Evolutionary conservation across 2,113 vertebrate species (phyloP).

Genomic region (Ondatra zibethicus): DNA sequence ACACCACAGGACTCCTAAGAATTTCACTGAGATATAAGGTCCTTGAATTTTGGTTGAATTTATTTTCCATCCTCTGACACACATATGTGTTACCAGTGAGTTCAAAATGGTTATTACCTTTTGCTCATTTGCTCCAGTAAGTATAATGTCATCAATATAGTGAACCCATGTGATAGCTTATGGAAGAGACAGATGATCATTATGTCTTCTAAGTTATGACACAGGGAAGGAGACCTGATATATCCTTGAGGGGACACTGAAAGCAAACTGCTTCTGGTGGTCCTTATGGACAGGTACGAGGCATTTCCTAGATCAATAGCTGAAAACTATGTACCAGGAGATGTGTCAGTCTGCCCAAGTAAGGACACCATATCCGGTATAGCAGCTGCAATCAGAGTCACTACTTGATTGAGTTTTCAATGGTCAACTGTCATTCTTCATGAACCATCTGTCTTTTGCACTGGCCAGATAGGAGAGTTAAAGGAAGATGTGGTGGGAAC

Average conservation of each 20-base stretch:
- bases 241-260: neutral
- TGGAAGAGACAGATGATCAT: neutral
- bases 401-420: neutral
- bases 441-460: neutral
- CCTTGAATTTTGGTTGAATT: neutral
- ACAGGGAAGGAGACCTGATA: neutral
- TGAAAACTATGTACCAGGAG: neutral
- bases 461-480: neutral
- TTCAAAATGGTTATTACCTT: neutral
- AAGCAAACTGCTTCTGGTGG: neutral
- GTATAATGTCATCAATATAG: neutral
- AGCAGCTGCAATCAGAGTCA: neutral
- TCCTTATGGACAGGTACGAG: neutral
- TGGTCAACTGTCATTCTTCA: neutral
- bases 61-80: neutral
- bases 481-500: neutral
- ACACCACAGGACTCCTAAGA: neutral
- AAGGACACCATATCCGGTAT: neutral
- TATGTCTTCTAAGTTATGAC: neutral
- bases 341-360: neutral
- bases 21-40: neutral
- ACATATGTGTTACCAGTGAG: neutral
- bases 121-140: neutral
- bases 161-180: neutral
- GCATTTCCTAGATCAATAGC: neutral